Evolutionary conservation across 2,888 invertebrate species (phyloP).

Genomic region (Sericinus montela): DNA sequence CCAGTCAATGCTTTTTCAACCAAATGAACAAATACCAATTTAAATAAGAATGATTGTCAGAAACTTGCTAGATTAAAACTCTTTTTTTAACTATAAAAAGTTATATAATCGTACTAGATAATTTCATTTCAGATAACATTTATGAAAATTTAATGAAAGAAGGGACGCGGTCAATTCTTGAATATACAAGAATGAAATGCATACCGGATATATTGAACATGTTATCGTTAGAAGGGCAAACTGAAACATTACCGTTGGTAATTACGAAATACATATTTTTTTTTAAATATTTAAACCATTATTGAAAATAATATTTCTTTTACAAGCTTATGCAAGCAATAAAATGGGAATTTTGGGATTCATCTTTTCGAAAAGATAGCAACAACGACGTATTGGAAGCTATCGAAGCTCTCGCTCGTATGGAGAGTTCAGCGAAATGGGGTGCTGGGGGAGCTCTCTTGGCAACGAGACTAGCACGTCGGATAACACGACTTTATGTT

Average conservation of each 20-base stretch:
- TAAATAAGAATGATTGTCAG: too few relatives aligned
- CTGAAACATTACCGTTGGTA: conserved; percentile 44
- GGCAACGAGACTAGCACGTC: conserved; percentile 70
- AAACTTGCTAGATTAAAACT: too few relatives aligned
- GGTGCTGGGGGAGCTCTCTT: conserved; percentile 77
- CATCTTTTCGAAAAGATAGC: conserved; percentile 31
- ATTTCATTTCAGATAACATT: conserved; percentile 69
- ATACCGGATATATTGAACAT: conserved; percentile 78
- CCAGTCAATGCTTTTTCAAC: too few relatives aligned
- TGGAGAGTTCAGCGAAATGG: conserved; percentile 80
- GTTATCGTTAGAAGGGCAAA: conserved; percentile 42
- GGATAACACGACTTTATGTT: conserved; percentile 71
- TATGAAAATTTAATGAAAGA: conserved; percentile 80
- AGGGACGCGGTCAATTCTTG: conserved; percentile 72
- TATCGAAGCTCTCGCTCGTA: conserved; percentile 67
- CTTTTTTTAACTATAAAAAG: too few relatives aligned
- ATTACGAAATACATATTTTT: conserved; percentile 3
- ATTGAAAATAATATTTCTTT: background rate
- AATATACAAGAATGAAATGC: conserved; percentile 77
- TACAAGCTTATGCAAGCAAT: conserved; percentile 64
- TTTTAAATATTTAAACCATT: too few relatives aligned
- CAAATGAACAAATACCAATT: too few relatives aligned
- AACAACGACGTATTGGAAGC: conserved; percentile 52
- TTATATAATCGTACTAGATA: too few relatives aligned
- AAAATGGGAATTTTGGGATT: conserved; percentile 78